Evolutionary conservation across 2,888 invertebrate genomes (phyloP), one percentile per base, ranked within the genome.

Genomic region (Embidobia sp.): DNA sequence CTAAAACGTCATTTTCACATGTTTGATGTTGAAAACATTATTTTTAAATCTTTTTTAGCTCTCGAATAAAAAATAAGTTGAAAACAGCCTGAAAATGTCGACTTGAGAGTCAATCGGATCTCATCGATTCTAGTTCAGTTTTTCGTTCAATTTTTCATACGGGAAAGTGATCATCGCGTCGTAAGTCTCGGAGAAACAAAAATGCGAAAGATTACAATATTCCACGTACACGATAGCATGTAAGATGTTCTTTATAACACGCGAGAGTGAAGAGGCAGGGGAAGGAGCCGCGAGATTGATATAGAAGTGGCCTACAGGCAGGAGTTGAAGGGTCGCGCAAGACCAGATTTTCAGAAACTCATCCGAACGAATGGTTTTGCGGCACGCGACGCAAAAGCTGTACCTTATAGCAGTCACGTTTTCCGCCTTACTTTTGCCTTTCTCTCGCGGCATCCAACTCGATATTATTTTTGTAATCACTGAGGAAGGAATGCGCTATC

Each of bases 301-400:
- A 42, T 61, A 15, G 44, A 33, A 51, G 63, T 46, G 55, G 27
- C 57, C 55, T 48, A 66, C 64, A 48, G 55, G 73, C 79, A 78
- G 35, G 33, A 76, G 46, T 63, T 27, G 53, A 26, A 59, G 53
- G 66, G 74, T 63, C 35, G 44, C 33, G 49, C 44, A 42, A 35
- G 33, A 57, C 42, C 48, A 51, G 37, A 76, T 82, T 84, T 84
- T 80, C 73, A 78, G 82, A 84, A 84, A 81, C 81, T 83, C 82
- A 83, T 82, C 77, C 81, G 76, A 57, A 64, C 73, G 76, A 86
- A 85, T 80, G 82, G 81, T 77, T 59, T 53, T 49, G 66, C 22
- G 79, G 79, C 86, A 86, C 85, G 86, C 85, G 82, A 86, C 81
- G 80, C 79, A 33, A 40, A 61, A 66, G 63, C 67, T 72, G 70